phyloP scores from a whole-genome alignment of 2,888 invertebrate genomes.

The Pachliopta kotzebuea region DNA sequence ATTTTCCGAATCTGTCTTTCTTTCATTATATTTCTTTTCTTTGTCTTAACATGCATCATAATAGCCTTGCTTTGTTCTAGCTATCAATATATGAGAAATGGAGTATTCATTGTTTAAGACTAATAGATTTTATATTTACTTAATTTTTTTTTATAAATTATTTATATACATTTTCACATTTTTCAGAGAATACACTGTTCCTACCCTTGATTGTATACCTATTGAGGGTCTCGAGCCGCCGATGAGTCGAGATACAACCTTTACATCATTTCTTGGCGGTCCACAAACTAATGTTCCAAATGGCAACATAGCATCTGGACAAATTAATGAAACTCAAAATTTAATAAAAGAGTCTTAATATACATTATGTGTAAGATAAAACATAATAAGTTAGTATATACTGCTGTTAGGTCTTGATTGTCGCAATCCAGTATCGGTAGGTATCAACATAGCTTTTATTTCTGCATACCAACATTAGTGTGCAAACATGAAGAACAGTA shows the following conservation, averaged over 20 bases:
- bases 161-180: not conserved
- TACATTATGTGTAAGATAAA: not conserved
- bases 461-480: not conserved
- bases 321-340: slow-evolving; percentile 28
- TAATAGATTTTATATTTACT: too few relatives aligned
- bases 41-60: too few relatives aligned
- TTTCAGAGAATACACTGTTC: slow-evolving; percentile 74
- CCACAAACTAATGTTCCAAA: slow-evolving; percentile 55
- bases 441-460: not conserved
- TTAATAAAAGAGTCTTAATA: slow-evolving; percentile 17
- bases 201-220: slow-evolving; percentile 73
- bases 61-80: too few relatives aligned
- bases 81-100: too few relatives aligned
- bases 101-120: too few relatives aligned
- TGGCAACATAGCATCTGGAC: slow-evolving; percentile 48
- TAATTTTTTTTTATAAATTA: too few relatives aligned
- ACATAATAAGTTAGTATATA: not conserved
- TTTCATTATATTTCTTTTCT: too few relatives aligned
- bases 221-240: slow-evolving; percentile 74
- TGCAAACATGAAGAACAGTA: too few relatives aligned
- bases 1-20: too few relatives aligned
- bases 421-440: not conserved
- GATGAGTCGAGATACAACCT: slow-evolving; percentile 75
- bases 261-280: slow-evolving; percentile 76
- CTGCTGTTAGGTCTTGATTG: too few relatives aligned